These are phyloP conservation scores for Cardiocondyla obscurior DNA, from an alignment of 1,140 invertebrate species.

Conservation along the genomic window DNA sequence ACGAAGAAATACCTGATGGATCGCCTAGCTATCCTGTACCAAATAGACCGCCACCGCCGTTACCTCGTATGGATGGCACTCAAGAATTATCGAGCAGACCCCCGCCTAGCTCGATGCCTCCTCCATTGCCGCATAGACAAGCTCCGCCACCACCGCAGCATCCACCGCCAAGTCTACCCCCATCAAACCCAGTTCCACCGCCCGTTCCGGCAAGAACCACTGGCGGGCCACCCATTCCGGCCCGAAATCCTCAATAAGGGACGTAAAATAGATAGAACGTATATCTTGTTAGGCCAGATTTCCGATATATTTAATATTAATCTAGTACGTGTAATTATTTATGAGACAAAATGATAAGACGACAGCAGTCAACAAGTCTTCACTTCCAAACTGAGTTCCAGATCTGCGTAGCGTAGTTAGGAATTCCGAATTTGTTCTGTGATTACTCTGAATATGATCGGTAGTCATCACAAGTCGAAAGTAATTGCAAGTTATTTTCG, in stretches of 20 bases:
- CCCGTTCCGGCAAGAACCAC: slow-evolving; percentile 87
- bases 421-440: slow-evolving; percentile 44
- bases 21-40: slow-evolving; percentile 78
- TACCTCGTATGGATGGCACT: slow-evolving; percentile 75
- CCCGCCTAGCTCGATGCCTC: slow-evolving; percentile 83
- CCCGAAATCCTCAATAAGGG: slow-evolving; percentile 84
- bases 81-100: slow-evolving; percentile 77
- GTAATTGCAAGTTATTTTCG: slow-evolving; percentile 14
- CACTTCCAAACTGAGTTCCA: slow-evolving; percentile 52
- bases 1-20: slow-evolving; percentile 85
- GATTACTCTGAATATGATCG: slow-evolving; percentile 30
- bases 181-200: slow-evolving; percentile 84
- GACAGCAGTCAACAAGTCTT: slow-evolving; percentile 26
- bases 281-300: slow-evolving; percentile 6
- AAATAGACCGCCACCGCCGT: slow-evolving; percentile 79
- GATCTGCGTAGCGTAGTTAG: slow-evolving; percentile 40
- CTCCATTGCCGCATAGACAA: slow-evolving; percentile 87
- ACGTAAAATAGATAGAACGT: neutral
- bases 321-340: slow-evolving; percentile 60
- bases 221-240: slow-evolving; percentile 89
- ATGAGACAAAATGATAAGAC: slow-evolving; percentile 52
- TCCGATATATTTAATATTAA: slow-evolving; percentile 27
- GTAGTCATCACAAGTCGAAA: neutral
- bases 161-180: slow-evolving; percentile 83
- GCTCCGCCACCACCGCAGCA: slow-evolving; percentile 85